Evolutionary conservation across 1,140 invertebrate genomes (phyloP).

Genomic region (Popillia japonica): DNA sequence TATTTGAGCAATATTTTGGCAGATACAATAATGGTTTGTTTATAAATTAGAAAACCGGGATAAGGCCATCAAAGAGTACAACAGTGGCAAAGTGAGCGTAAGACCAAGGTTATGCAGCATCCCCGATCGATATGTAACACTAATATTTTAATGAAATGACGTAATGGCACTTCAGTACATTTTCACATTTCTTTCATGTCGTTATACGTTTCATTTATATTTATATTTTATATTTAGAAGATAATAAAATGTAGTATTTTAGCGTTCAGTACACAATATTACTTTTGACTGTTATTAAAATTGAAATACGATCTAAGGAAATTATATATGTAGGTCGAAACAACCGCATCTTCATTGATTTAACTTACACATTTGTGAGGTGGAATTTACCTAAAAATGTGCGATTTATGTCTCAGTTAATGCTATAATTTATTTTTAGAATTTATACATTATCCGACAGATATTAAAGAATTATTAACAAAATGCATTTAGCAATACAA

Average conservation of each 20-base stretch:
- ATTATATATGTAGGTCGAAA: background rate
- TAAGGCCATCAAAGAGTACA: background rate
- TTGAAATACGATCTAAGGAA: too few species aligned
- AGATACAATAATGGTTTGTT: too few species aligned
- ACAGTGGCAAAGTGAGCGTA: background rate
- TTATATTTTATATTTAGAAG: too few species aligned
- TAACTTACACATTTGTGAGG: constrained; percentile 1
- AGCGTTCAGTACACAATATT: too few species aligned
- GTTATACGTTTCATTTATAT: too few species aligned
- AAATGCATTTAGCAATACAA: background rate
- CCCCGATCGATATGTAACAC: constrained; percentile 35
- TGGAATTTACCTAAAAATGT: background rate
- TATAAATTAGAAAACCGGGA: background rate
- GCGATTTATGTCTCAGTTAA: background rate
- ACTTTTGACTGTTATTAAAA: too few species aligned
- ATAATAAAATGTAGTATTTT: too few species aligned
- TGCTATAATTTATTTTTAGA: background rate
- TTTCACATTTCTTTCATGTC: background rate
- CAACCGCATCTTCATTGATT: constrained; percentile 21
- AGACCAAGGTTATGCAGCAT: constrained; percentile 40
- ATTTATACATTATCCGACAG: background rate
- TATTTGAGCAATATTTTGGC: too few species aligned
- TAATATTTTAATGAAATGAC: background rate
- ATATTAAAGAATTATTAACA: background rate
- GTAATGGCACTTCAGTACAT: background rate